Evolutionary conservation across 1,140 invertebrate genomes (phyloP).

Genomic region (Aricia agestis): DNA sequence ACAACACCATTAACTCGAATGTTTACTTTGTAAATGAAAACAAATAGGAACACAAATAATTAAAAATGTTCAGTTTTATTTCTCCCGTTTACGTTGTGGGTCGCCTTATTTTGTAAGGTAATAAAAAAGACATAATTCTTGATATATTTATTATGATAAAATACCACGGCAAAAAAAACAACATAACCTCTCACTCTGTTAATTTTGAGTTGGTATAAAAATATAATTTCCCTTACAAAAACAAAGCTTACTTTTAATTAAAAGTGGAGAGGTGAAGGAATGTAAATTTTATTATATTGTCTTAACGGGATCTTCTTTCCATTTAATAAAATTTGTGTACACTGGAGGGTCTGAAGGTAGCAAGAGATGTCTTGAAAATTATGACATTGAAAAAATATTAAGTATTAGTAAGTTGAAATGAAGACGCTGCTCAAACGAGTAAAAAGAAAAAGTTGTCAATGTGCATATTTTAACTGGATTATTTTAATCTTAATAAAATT

Average conservation of each 20-base stretch:
- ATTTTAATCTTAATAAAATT: too few species aligned
- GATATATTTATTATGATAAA: neutral
- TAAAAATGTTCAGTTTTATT: neutral
- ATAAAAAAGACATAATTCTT: neutral
- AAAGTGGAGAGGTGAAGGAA: neutral
- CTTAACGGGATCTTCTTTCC: conserved; percentile 7
- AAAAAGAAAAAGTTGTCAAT: too few species aligned
- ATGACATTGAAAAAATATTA: conserved; percentile 8
- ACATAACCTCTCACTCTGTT: neutral
- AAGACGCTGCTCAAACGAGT: neutral
- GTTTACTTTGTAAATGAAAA: neutral
- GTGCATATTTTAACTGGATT: too few species aligned
- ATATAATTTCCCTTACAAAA: neutral
- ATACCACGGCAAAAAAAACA: neutral
- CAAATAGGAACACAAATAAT: neutral
- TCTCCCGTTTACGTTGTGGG: neutral
- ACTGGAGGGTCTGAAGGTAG: neutral
- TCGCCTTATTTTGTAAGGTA: neutral
- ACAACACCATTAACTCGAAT: too few species aligned
- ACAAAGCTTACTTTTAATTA: neutral
- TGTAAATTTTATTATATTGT: conserved; percentile 11
- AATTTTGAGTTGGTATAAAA: neutral
- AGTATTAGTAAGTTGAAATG: neutral
- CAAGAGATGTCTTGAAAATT: neutral
- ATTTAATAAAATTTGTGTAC: conserved; percentile 8